Percentiles rank a stretch among this genome's conserved stretches.
Evolutionary conservation across 2,113 vertebrate genomes (phyloP).

Genomic region (Tragelaphus imberbis): DNA sequence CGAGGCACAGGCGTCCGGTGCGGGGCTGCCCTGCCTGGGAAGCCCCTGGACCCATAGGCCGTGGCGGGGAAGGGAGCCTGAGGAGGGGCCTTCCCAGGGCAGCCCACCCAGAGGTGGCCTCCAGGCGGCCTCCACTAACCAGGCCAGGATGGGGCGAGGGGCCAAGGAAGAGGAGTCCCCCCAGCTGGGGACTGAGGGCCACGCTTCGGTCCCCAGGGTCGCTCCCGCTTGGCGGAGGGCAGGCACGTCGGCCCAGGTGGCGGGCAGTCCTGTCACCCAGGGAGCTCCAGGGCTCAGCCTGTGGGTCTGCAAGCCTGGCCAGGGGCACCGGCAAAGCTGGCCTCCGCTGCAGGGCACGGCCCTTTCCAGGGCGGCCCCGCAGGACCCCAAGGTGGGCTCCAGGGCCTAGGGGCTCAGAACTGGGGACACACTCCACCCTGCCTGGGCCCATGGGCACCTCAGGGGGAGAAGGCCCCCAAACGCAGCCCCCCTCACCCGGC

Average conservation of each 20-base stretch:
- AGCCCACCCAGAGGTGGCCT: neutral
- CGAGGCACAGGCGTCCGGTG: neutral
- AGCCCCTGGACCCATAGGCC: neutral
- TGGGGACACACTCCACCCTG: neutral
- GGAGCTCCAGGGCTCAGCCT: neutral
- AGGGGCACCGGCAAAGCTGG: neutral
- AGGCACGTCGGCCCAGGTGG: too few species aligned
- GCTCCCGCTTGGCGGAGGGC: neutral
- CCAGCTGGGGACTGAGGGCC: neutral
- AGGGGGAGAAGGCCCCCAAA: neutral
- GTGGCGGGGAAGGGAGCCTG: neutral
- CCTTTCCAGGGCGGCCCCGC: neutral
- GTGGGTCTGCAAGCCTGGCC: rapidly evolving
- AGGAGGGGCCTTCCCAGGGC: neutral
- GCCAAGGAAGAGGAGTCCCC: neutral
- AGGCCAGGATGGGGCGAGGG: neutral
- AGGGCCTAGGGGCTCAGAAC: neutral
- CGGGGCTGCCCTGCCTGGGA: neutral
- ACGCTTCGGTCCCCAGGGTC: rapidly evolving
- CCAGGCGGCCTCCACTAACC: neutral
- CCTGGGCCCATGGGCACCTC: neutral
- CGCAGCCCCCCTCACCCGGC: neutral
- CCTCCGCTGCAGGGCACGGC: neutral
- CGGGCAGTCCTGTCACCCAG: neutral
- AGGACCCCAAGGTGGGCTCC: neutral